Conservation (phyloP, 2,113 vertebrate genomes). For the Mormyrus lacerda region DNA sequence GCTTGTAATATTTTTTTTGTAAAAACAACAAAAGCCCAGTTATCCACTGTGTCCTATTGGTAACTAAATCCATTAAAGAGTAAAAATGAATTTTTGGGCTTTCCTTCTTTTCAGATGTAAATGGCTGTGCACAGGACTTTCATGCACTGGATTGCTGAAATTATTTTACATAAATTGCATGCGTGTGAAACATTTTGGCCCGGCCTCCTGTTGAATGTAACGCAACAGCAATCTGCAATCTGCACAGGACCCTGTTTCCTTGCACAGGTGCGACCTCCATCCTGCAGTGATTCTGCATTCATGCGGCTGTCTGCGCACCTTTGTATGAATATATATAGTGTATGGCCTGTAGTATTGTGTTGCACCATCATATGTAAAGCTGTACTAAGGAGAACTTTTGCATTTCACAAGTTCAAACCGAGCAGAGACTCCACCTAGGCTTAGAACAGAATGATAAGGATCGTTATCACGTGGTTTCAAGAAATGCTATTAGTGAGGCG, state of each 20-base stretch:
- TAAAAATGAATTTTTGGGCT: neutral
- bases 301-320: neutral
- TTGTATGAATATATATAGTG: neutral
- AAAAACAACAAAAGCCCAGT: neutral
- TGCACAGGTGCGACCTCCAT: neutral
- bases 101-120: neutral
- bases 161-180: neutral
- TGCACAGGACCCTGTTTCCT: neutral
- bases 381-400: neutral
- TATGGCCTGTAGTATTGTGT: neutral
- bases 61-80: neutral
- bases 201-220: neutral
- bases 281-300: neutral
- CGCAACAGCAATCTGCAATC: neutral
- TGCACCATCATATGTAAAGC: neutral
- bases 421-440: neutral
- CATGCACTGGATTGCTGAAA: neutral
- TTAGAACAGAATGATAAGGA: neutral
- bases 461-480: neutral
- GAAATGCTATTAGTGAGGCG: neutral
- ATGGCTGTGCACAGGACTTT: neutral
- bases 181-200: neutral
- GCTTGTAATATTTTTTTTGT: neutral
- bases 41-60: neutral
- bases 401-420: neutral